Evolutionary conservation across 2,797 vertebrate species (phyloP), one percentile per base, ranked within the genome.

Genomic region (Phataginus tetradactyla): DNA sequence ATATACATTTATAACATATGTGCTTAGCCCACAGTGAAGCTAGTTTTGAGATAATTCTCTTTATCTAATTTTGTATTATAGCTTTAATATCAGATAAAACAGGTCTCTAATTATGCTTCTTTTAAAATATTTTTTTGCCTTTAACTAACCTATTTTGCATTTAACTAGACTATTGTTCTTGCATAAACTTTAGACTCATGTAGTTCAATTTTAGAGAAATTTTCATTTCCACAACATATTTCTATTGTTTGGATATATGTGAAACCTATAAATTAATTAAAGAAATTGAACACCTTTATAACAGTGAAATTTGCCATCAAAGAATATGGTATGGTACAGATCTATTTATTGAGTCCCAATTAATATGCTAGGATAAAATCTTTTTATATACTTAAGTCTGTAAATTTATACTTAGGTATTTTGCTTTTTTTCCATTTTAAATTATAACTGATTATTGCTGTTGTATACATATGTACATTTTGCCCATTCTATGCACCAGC

Each of bases 231-330:
- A 93, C 3, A 21, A 68, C 27, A 63, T 63, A 83, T 66, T 91
- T 85, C 18, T 29, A 59, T 21, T 66, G 17, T 23, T 85, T 72
- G 21, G 57, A 92, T 51, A 85, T 39, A 80, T 39, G 27, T 71
- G 6, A 80, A 75, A 93, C 61, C 51, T 74, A 61, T 71, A 64
- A 85, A 92, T 79, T 57, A 91, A 83, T 68, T 81, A 79, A 93
- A 13, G 18, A 72, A 71, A 79, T 21, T 13, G 1, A 75, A 61
- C 6, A 78, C 14, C n/a, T 68, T 25, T 64, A 27, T 42, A 91
- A 74, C 51, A 84, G 12, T 71, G 37, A 64, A 86, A 79, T 12
- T 91, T 85, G 29, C 21, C 49, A 86, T 49, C 9, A 42, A 34
- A 64, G n/a, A 78, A 59, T 42, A 86, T 32, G 20, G 10, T 74